Percentiles rank a stretch among this genome's conserved stretches.
phyloP scores from a whole-genome alignment of 2,113 vertebrate species.

The Xerus inauris region DNA sequence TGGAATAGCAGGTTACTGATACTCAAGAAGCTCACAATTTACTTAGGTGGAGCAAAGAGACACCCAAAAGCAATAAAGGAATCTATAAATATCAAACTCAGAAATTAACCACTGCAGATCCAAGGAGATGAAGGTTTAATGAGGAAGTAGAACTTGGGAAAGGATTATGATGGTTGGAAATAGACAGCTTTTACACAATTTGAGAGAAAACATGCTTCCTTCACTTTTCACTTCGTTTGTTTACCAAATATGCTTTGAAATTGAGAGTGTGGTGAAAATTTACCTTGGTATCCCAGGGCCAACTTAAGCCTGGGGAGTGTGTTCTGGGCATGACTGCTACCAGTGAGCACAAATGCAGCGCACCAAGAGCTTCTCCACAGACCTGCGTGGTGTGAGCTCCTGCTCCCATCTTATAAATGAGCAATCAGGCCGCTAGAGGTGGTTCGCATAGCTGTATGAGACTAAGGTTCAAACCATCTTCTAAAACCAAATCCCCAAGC shows the following conservation, averaged over 20 bases:
- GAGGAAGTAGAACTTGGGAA: not conserved
- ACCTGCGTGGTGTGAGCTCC: no score
- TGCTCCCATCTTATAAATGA: not conserved
- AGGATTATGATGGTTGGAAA: not conserved
- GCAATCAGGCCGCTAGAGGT: not conserved
- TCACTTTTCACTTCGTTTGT: not conserved
- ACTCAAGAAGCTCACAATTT: not conserved
- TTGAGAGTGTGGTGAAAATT: not conserved
- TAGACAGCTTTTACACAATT: not conserved
- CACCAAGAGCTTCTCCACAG: not conserved
- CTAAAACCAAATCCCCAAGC: not conserved
- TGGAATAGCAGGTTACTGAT: not conserved
- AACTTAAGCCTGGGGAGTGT: rapidly evolving
- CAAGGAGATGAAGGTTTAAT: not conserved
- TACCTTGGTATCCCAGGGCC: not conserved
- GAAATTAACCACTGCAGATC: not conserved
- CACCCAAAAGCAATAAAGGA: not conserved
- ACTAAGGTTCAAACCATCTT: not conserved
- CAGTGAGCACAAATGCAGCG: not conserved
- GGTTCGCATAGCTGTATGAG: not conserved
- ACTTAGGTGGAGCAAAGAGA: not conserved
- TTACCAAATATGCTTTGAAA: not conserved
- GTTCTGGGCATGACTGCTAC: not conserved
- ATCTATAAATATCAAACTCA: not conserved
- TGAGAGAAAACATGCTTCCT: not conserved